Conservation (phyloP, 2,797 vertebrate genomes). For the Sylvia borin region DNA sequence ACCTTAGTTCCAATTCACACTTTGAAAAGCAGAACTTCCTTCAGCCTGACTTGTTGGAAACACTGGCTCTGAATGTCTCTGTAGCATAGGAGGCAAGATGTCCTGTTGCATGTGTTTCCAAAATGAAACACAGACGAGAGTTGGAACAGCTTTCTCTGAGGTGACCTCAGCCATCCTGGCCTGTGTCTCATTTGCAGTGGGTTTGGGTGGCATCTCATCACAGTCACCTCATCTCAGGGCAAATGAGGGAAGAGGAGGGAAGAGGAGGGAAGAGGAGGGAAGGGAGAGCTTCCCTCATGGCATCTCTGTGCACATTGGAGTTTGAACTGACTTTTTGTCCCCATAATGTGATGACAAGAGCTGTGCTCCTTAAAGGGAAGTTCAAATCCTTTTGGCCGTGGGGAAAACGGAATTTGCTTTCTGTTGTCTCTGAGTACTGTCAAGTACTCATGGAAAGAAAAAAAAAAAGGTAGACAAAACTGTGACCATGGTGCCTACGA, state of each 20-base stretch:
- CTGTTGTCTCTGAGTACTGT: background rate
- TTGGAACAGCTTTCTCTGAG: background rate
- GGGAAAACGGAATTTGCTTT: background rate
- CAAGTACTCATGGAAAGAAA: background rate
- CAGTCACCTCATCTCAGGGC: rapidly evolving
- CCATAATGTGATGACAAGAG: background rate
- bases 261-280: background rate
- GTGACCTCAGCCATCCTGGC: background rate
- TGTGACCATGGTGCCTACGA: rapidly evolving
- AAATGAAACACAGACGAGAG: background rate
- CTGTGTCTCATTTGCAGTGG: background rate
- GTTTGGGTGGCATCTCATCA: background rate
- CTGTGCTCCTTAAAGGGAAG: background rate
- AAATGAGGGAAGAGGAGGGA: background rate
- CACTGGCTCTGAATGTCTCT: background rate
- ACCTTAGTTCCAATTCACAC: background rate
- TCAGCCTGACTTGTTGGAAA: background rate
- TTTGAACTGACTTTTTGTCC: background rate
- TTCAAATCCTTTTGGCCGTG: background rate
- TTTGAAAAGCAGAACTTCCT: background rate
- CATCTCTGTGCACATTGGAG: rapidly evolving
- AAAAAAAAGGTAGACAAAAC: background rate
- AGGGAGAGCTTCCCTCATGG: background rate
- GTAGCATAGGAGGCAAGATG: background rate
- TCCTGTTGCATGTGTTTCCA: background rate